Conservation (phyloP, 2,113 vertebrate genomes). For the Pungitius pungitius region DNA sequence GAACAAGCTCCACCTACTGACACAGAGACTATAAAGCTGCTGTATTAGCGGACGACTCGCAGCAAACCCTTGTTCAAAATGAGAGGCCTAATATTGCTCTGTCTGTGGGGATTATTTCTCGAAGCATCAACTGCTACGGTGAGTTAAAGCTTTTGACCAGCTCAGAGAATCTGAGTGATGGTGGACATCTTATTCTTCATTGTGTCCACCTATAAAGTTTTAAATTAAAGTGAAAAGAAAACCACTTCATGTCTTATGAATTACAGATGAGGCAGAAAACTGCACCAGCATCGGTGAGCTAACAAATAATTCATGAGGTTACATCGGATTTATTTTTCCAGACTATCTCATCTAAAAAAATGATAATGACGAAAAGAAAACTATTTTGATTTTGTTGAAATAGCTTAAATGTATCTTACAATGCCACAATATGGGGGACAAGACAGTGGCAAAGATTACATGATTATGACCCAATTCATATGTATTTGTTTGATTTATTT, state of each 20-base stretch:
- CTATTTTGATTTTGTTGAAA: background rate
- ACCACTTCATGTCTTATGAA: too few relatives aligned
- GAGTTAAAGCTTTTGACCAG: background rate
- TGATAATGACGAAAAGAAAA: background rate
- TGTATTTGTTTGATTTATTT: background rate
- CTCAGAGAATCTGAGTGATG: too few relatives aligned
- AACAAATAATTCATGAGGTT: too few relatives aligned
- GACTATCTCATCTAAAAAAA: background rate
- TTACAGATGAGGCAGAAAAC: too few relatives aligned
- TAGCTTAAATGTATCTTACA: background rate
- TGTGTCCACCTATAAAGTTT: too few relatives aligned
- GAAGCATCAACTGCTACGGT: background rate
- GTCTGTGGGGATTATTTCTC: conserved; percentile 9
- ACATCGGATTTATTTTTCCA: too few relatives aligned
- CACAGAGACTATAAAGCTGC: background rate
- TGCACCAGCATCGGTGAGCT: too few relatives aligned
- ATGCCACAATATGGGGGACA: background rate
- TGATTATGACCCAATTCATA: background rate
- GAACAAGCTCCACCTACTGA: conserved; percentile 4
- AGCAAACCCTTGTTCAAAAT: conserved; percentile 7
- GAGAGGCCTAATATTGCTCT: conserved; percentile 26
- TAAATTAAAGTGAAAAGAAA: too few relatives aligned
- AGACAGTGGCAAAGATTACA: background rate
- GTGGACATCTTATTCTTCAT: too few relatives aligned
- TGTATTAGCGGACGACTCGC: background rate